phyloP scores from a whole-genome alignment of 2,113 vertebrate species.

The Bucco capensis region DNA sequence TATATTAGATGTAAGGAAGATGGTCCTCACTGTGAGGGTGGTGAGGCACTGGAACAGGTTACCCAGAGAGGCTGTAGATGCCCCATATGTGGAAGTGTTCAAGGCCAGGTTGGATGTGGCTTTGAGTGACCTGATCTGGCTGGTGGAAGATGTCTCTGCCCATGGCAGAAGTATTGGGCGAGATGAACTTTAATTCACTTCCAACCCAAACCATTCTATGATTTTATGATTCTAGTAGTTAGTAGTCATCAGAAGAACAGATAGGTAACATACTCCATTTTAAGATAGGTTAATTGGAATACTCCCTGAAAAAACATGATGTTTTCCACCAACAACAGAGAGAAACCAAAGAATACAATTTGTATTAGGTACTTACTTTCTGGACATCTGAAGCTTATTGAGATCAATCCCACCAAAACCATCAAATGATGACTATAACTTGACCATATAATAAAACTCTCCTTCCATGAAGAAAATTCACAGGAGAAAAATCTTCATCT shows the following conservation, averaged over 20 bases:
- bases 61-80: background rate
- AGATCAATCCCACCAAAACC: background rate
- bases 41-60: background rate
- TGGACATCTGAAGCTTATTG: background rate
- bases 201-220: background rate
- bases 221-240: background rate
- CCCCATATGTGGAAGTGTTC: background rate
- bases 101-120: background rate
- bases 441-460: background rate
- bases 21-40: background rate
- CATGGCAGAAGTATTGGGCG: background rate
- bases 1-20: too few species aligned
- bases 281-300: background rate
- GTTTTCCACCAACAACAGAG: background rate
- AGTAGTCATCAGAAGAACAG: background rate
- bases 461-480: background rate
- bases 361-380: background rate
- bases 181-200: background rate
- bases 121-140: background rate
- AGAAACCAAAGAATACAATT: background rate
- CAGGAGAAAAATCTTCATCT: background rate
- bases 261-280: background rate
- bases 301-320: background rate
- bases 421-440: background rate
- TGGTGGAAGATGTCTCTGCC: background rate